phyloP scores from a whole-genome alignment of 2,797 vertebrate species.

The Syngnathus acus region DNA sequence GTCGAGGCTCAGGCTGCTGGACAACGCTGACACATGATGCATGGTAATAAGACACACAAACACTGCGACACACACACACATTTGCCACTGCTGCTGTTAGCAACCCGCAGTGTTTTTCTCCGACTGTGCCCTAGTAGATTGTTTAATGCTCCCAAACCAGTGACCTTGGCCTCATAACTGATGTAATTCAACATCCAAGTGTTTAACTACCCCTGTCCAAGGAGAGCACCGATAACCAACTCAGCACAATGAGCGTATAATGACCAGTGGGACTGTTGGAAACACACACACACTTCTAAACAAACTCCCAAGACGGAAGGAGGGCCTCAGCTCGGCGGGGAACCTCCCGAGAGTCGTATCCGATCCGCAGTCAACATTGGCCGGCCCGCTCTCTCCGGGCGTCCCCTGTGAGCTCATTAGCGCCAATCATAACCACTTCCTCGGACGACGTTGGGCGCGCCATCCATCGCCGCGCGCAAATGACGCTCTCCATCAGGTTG shows the following conservation, averaged over 20 bases:
- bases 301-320: conserved; percentile 34
- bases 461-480: conserved; percentile 57
- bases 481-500: conserved; percentile 51
- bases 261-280: conserved; percentile 48
- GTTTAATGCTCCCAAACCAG: conserved; percentile 15
- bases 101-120: not conserved
- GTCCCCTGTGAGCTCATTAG: conserved; percentile 73
- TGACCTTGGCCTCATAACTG: conserved; percentile 50
- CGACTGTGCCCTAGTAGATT: not conserved
- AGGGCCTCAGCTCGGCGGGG: conserved; percentile 42
- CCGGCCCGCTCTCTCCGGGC: conserved; percentile 34
- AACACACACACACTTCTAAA: conserved; percentile 28
- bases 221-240: conserved; percentile 39
- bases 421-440: conserved; percentile 63
- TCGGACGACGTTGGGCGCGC: conserved; percentile 35
- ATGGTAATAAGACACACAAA: conserved; percentile 63
- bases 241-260: conserved; percentile 55
- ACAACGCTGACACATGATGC: conserved; percentile 59
- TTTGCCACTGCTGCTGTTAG: not conserved
- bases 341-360: conserved; percentile 32
- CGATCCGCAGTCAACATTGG: conserved; percentile 26
- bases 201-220: conserved; percentile 44
- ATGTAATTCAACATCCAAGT: conserved; percentile 51
- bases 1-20: conserved; percentile 58
- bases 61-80: conserved; percentile 33